Base-by-base conservation (phyloP, 2,797 vertebrate genomes). In the Agapornis canus region DNA sequence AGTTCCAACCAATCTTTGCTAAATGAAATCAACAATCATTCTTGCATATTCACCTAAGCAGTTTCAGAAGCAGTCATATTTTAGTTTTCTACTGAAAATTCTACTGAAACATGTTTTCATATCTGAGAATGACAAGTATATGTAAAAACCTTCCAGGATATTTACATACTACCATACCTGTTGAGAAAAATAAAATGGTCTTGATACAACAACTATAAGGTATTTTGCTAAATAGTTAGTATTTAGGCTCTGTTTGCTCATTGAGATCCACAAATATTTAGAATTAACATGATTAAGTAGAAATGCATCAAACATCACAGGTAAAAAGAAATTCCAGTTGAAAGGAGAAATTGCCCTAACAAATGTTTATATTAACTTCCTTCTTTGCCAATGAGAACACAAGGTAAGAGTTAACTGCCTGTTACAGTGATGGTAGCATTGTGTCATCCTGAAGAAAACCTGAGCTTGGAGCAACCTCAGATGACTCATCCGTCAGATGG, bases 401-500 rank as follows among this genome's bases (percentile, higher is more conserved):
- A 95, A 95, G 94, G 82, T 73, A 91, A 90, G 87, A 92, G 80
- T 96, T 96, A 97, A 92, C 95, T 97, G 96, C 92, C 95, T 96
- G 95, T 97, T 96, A 97, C 95, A 97, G 95, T 95, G 94, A 86
- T 94, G 95, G 95, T 92, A 96, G 92, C 94, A 96, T 89, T 97
- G 94, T 97, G 94, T 92, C 95, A 96, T 96, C 96, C 92, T 97
- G 95, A 96, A 92, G 96, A 96, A 96, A 97, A 96, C 95, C 96
- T 96, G 94, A 97, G 95, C 94, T 96, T 97, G 96, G 31, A 96
- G 95, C 96, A 97, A 97, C 95, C 96, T 96, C 96, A 97, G 95
- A 95, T 96, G 95, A 96, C 95, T 96, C 96, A 97, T 91, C 95
- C 94, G 70, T 97, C 96, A 96, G 95, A 94, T 96, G 95, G 95